phyloP scores from a whole-genome alignment of 2,888 invertebrate genomes.

The Aromia moschata region DNA sequence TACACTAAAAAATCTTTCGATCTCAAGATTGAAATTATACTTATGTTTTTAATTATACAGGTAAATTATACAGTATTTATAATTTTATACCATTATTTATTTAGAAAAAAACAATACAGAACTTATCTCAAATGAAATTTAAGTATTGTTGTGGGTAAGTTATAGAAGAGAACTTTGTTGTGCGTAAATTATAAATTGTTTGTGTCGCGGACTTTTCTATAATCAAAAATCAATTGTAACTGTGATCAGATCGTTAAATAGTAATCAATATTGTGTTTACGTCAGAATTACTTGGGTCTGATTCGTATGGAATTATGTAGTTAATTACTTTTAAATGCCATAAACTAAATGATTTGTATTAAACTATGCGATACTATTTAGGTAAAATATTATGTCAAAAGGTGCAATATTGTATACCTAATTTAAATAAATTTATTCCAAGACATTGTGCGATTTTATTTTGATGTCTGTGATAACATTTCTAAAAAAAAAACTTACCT shows the following conservation, averaged over 20 bases:
- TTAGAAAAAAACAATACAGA: no score
- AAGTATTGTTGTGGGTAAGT: no score
- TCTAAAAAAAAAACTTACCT: no score
- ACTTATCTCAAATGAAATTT: no score
- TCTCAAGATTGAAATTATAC: no score
- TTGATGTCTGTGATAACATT: background rate
- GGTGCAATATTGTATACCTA: slow-evolving; percentile 20
- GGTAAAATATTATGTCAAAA: slow-evolving; percentile 4
- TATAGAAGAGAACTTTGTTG: no score
- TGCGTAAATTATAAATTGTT: background rate
- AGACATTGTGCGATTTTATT: background rate
- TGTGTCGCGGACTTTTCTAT: background rate
- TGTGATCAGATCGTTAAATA: background rate
- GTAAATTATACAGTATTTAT: no score
- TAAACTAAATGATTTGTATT: slow-evolving; percentile 15
- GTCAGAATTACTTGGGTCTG: background rate
- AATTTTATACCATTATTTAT: no score
- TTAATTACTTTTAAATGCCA: slow-evolving; percentile 13
- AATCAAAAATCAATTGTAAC: background rate
- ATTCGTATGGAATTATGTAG: background rate
- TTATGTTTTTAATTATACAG: no score
- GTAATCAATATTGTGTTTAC: background rate
- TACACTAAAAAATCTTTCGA: no score
- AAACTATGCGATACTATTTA: slow-evolving; percentile 8
- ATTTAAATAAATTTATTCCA: slow-evolving; percentile 14